These are phyloP conservation scores for Branchipolynoe longqiensis DNA, from an alignment of 2,888 invertebrate genomes.

Conservation along the genomic window DNA sequence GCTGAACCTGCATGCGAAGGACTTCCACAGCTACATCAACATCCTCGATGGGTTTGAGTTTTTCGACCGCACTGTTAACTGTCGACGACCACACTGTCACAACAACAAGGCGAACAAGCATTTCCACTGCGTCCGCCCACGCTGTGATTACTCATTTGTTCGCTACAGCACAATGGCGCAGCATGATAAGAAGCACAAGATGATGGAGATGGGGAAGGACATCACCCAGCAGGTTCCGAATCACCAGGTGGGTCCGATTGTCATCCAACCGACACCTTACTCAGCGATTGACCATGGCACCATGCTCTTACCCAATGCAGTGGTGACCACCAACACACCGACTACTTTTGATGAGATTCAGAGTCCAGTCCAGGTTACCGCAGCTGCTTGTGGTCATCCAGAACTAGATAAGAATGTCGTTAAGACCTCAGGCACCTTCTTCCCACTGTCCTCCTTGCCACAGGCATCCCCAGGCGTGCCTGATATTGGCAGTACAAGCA, in stretches of 20 bases:
- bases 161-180: slow-evolving; percentile 88
- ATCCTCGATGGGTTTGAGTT: slow-evolving; percentile 93
- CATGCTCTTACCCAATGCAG: slow-evolving; percentile 36
- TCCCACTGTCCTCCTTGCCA: slow-evolving; percentile 87
- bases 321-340: slow-evolving; percentile 34
- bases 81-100: slow-evolving; percentile 86
- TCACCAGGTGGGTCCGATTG: background rate
- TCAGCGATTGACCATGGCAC: slow-evolving; percentile 5
- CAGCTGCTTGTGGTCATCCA: background rate
- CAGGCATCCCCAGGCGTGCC: background rate
- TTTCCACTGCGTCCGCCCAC: slow-evolving; percentile 88
- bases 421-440: slow-evolving; percentile 95
- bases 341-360: background rate
- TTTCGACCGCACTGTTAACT: slow-evolving; percentile 89
- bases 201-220: slow-evolving; percentile 62
- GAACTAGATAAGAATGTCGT: slow-evolving; percentile 84
- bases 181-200: slow-evolving; percentile 87
- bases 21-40: slow-evolving; percentile 91
- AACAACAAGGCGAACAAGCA: slow-evolving; percentile 88
- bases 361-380: slow-evolving; percentile 14
- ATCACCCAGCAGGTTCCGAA: slow-evolving; percentile 17
- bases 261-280: background rate
- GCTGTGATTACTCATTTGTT: slow-evolving; percentile 88
- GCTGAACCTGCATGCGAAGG: slow-evolving; percentile 91
- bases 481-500: background rate